Base-by-base conservation (phyloP, 2,797 vertebrate species). In the Molossus molossus region DNA sequence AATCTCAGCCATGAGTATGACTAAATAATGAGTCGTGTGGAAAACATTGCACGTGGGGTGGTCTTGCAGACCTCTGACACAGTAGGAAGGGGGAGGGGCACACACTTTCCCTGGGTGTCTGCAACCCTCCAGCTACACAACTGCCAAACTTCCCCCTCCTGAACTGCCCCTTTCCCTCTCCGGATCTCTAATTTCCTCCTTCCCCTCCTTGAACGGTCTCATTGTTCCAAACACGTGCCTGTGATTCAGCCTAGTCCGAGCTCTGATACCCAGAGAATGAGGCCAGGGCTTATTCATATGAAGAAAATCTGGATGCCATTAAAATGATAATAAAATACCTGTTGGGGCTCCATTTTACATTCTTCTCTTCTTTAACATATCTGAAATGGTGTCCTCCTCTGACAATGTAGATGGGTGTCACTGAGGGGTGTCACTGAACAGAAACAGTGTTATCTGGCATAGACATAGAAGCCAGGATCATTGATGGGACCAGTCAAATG, bases 221-320 rank as follows among this genome's bases (percentile, higher is more conserved):
- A 50, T 57, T 83, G 64, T 70, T 95, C 75, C 70, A 80, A 94
- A 64, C 37, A 92, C 79, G 70, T 57, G 73, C 20, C 58, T 69
- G 27, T 70, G 87, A 90, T 82, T 70, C 65, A 70, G 50, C 11
- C 29, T 88, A 33, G 13, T 53, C 37, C 88, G 64, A 93, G 82
- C 20, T 82, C 40, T 89, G 69, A 94, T 50, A 57, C 11, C 17
- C 18, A 55, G 91, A 82, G 65, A 77, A 82, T 62, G 79, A 91
- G 64, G 27, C 11, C 65, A 87, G n/a, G 12, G 27, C 25, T 18
- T 55, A 80, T 70, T 53, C 79, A 80, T 65, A 83, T 75, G 60
- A 84, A 87, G 72, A 96, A 95, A 89, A 15, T 3, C 50, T 75
- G 21, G 9, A 76, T 33, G 53, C 45, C 48, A 58, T 76, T 80